Conservation (phyloP, 2,113 vertebrate species). For the Triplophysa rosa region DNA sequence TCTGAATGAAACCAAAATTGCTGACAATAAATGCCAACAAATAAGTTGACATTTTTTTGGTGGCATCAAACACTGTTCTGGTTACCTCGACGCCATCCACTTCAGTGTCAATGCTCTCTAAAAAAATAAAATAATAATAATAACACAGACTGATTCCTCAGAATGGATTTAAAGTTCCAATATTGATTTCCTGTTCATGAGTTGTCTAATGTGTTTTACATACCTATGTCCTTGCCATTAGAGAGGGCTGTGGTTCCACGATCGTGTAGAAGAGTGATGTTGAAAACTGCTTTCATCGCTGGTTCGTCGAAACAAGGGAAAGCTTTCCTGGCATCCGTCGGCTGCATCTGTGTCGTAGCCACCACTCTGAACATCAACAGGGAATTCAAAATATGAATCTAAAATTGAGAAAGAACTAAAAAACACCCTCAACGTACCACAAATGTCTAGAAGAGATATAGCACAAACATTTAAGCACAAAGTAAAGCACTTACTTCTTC, state of each 20-base stretch:
- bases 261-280: constrained; percentile 72
- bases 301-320: constrained; percentile 81
- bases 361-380: constrained; percentile 63
- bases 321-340: constrained; percentile 72
- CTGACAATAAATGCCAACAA: constrained; percentile 90
- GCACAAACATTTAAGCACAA: background rate
- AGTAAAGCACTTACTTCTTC: constrained; percentile 73
- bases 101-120: constrained; percentile 39
- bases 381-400: background rate
- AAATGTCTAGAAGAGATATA: background rate
- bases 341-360: constrained; percentile 79
- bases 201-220: background rate
- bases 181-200: too few species aligned
- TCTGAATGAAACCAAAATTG: constrained; percentile 46
- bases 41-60: constrained; percentile 89
- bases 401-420: background rate
- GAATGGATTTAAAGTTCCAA: background rate
- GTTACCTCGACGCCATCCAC: fast-evolving
- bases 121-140: background rate
- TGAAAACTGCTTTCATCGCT: constrained; percentile 74
- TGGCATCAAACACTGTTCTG: constrained; percentile 73
- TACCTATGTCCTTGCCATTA: constrained; percentile 64
- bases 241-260: constrained; percentile 63
- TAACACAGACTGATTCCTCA: background rate
- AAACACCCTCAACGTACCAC: background rate